Conservation (phyloP, 2,888 invertebrate genomes). For the Rhagonycha fulva region DNA sequence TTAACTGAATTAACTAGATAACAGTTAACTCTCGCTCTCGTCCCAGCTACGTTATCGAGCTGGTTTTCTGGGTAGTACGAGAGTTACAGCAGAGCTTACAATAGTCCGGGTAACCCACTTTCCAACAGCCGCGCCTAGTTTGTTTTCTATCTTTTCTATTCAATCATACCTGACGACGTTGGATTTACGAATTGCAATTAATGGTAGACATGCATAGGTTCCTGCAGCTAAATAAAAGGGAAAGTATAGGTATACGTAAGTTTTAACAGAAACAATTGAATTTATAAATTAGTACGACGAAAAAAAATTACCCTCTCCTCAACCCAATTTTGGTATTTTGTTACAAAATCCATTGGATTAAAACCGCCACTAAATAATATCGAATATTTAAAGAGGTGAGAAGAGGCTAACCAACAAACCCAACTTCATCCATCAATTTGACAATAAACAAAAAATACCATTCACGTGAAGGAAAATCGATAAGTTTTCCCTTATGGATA, state of each 20-base stretch:
- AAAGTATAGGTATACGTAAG: neutral
- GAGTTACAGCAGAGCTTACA: constrained; percentile 22
- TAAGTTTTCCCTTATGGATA: neutral
- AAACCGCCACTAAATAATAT: no score
- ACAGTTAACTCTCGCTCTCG: constrained; percentile 25
- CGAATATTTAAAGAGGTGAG: neutral
- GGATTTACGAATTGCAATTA: neutral
- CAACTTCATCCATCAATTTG: constrained; percentile 1
- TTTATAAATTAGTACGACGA: no score
- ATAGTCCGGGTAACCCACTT: constrained; percentile 31
- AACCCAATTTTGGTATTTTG: no score
- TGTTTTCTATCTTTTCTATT: constrained; percentile 6
- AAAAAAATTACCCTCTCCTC: no score
- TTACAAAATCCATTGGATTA: no score
- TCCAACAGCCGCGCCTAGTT: constrained; percentile 25
- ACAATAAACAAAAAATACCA: neutral
- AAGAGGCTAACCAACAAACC: neutral
- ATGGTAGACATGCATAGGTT: neutral
- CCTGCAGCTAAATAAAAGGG: neutral
- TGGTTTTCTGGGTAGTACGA: constrained; percentile 11
- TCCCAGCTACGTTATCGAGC: constrained; percentile 16
- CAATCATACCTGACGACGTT: neutral
- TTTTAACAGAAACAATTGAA: no score
- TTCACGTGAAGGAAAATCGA: neutral
- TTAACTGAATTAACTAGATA: constrained; percentile 7